Evolutionary conservation across 2,113 vertebrate genomes (phyloP).

Genomic region (Apaloderma vittatum): DNA sequence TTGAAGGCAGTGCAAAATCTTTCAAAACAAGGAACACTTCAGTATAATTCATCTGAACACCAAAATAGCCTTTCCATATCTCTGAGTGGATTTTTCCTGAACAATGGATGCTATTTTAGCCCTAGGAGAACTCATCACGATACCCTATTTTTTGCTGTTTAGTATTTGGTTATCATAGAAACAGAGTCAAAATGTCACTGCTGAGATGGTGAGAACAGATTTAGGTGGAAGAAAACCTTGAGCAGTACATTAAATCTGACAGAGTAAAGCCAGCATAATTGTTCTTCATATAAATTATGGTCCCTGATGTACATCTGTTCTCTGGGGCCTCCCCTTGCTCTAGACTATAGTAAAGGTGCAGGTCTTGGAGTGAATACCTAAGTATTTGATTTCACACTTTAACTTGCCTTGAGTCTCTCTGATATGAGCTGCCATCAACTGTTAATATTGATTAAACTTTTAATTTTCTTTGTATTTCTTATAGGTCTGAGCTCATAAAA

Average conservation of each 20-base stretch:
- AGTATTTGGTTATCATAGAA: constrained; percentile 38
- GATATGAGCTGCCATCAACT: neutral
- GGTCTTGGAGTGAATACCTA: neutral
- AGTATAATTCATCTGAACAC: neutral
- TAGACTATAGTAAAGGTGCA: neutral
- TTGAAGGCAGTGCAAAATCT: neutral
- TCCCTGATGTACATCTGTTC: neutral
- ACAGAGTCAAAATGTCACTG: constrained; percentile 5
- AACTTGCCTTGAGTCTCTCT: neutral
- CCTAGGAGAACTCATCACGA: neutral
- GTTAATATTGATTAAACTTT: neutral
- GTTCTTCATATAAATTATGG: neutral
- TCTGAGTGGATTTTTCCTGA: constrained; percentile 11
- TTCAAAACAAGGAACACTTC: constrained; percentile 2
- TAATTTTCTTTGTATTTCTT: neutral
- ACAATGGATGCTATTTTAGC: constrained; percentile 37
- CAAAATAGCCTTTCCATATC: neutral
- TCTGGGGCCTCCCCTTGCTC: neutral
- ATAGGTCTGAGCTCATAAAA: neutral
- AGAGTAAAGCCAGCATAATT: neutral
- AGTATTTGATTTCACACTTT: neutral
- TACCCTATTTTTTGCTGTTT: constrained; percentile 10
- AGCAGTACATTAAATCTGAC: neutral
- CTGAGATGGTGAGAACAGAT: neutral
- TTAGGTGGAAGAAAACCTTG: neutral